Percentiles rank a stretch among this genome's conserved stretches.
phyloP scores from a whole-genome alignment of 2,888 invertebrate species.

The Cinara cedri region DNA sequence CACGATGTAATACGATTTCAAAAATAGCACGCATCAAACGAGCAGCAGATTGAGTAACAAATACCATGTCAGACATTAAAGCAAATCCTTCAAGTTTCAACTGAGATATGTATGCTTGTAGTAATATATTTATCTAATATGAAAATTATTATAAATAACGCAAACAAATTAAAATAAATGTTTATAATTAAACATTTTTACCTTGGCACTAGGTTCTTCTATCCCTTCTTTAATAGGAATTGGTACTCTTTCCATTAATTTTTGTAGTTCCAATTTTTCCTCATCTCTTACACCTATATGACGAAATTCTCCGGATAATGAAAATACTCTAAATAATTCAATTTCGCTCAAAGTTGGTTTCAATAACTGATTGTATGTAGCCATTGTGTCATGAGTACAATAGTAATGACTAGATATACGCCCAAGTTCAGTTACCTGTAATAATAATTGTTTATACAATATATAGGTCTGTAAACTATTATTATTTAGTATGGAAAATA shows the following conservation, averaged over 20 bases:
- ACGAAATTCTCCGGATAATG: constrained; percentile 94
- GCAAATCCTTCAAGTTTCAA: constrained; percentile 98
- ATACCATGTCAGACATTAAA: constrained; percentile 99
- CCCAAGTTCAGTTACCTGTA: constrained; percentile 85
- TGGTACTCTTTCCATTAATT: constrained; percentile 93
- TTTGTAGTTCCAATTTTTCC: constrained; percentile 95
- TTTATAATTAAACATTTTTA: constrained; percentile 62
- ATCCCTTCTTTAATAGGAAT: constrained; percentile 99
- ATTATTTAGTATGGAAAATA: background rate
- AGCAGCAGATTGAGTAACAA: constrained; percentile 96
- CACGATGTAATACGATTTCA: constrained; percentile 86
- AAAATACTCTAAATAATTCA: constrained; percentile 96
- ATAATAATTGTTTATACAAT: constrained; percentile 18
- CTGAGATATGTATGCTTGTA: constrained; percentile 98
- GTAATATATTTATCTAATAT: constrained; percentile 74
- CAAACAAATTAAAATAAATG: background rate
- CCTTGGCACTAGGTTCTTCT: constrained; percentile 96
- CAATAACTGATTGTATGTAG: constrained; percentile 92
- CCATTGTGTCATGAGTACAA: constrained; percentile 95
- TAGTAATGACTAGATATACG: constrained; percentile 98
- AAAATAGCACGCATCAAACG: constrained; percentile 94
- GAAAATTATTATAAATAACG: background rate
- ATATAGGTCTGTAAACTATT: no score
- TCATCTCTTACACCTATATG: constrained; percentile 93
- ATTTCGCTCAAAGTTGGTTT: constrained; percentile 97